phyloP scores from a whole-genome alignment of 2,797 vertebrate genomes.

The Falco naumanni region DNA sequence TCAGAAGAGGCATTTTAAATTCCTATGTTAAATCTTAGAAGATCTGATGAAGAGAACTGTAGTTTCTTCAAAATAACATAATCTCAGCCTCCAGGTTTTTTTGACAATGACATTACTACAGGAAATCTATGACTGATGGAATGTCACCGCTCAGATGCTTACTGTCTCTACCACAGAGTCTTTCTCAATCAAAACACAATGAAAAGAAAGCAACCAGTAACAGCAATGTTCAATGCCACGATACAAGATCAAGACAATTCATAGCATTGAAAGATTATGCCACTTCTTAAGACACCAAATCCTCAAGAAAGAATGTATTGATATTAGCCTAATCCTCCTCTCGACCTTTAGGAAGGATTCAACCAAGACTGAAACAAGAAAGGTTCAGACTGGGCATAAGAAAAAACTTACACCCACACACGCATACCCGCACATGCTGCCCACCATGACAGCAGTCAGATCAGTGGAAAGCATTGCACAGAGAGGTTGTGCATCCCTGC shows the following conservation, averaged over 20 bases:
- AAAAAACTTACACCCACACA: background rate
- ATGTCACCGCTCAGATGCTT: background rate
- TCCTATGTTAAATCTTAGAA: background rate
- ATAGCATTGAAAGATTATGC: background rate
- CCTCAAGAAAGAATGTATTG: background rate
- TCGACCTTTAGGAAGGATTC: background rate
- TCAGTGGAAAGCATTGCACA: background rate
- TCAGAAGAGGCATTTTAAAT: background rate
- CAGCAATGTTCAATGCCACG: background rate
- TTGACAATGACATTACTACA: background rate
- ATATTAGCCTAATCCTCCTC: background rate
- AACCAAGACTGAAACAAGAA: background rate
- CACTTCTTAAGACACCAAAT: background rate
- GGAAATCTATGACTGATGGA: background rate
- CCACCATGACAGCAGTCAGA: accelerated
- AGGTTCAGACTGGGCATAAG: background rate
- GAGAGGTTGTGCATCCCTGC: background rate
- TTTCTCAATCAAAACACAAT: background rate
- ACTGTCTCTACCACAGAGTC: background rate
- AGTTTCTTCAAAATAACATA: background rate
- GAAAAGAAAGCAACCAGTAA: background rate
- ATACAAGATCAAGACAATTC: background rate
- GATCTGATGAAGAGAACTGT: background rate
- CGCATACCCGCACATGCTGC: accelerated
- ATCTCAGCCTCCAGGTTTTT: background rate